These are phyloP conservation scores for Gorsachius goisagi DNA, from an alignment of 2,113 vertebrate species.

Conservation along the genomic window DNA sequence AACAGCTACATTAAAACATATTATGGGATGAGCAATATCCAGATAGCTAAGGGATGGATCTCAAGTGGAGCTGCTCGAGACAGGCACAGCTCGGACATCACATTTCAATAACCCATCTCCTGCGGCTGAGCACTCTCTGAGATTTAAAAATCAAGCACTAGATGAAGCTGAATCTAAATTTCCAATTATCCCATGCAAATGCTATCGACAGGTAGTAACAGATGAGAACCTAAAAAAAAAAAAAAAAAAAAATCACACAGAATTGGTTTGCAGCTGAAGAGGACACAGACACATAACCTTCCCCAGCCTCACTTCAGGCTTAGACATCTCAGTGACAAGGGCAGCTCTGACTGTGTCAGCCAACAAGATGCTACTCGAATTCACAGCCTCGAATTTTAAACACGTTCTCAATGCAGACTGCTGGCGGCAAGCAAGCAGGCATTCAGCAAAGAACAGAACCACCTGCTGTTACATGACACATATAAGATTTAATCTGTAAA, in stretches of 20 bases:
- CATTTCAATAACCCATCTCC: not conserved
- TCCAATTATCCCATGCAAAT: not conserved
- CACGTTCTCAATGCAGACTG: not conserved
- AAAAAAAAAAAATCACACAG: not conserved
- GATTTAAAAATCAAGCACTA: not conserved
- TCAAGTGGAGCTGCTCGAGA: not conserved
- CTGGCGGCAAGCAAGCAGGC: not conserved
- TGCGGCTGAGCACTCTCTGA: not conserved
- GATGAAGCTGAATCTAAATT: not conserved
- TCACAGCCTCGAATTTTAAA: not conserved
- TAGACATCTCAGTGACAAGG: not conserved
- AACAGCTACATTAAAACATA: not conserved
- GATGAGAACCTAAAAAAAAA: not conserved
- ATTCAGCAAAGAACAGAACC: not conserved
- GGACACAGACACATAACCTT: not conserved
- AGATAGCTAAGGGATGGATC: not conserved
- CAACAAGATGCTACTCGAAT: not conserved
- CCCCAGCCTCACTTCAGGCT: not conserved
- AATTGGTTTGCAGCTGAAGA: not conserved
- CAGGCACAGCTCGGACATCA: not conserved
- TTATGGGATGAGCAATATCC: not conserved
- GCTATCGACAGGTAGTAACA: not conserved
- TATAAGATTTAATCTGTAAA: not conserved
- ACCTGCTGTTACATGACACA: not conserved
- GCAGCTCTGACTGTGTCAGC: not conserved